Evolutionary conservation across 92 coral and sea anemone genomes (phyloP), one percentile per base, ranked within the genome.

Genomic region (Ricordea florida): DNA sequence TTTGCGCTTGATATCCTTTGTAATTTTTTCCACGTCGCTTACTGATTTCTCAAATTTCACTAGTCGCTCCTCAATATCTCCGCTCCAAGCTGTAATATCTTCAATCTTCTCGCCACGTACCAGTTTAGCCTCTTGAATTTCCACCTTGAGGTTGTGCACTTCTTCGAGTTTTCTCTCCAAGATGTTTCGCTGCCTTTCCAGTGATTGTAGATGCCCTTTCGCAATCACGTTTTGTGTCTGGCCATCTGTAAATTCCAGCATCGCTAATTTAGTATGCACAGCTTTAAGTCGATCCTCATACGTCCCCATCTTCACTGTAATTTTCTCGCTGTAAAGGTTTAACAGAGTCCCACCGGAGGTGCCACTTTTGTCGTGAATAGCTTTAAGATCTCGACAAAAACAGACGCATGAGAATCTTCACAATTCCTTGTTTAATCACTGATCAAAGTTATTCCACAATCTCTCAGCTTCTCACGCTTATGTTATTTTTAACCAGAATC

Each of bases 131-230:
- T 50, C 76, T 51, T 69, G 76, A 16, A 48, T 51, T 9, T 49
- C 55, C 56, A 61, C 55, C 55, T 72, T 47, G 35, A 72, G 53
- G n/a, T 72, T 36, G 32, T 72, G 79, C 23, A 72, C 66, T 3
- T 72, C 79, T 16, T 37, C 23, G 23, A 62, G 21, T 38, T 41
- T 41, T 62, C 52, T n/a, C n/a, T 62, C 69, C 42, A 62, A 3
- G 51, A 62, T 62, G 24, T 41, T 62, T 49, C 35, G 35, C 23
- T 62, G 69, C 27, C 51, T 62, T 59, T 62, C 69, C 47, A 62
- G 51, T 15, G 51, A 57, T 27, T 13, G 34, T 57, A 31, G 43
- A 11, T 31, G 64, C 22, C 34, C 64, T 28, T 17, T 57, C 27
- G 10, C 64, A 28, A 57, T 57, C 13, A 57, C 27, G 22, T 29